Evolutionary conservation across 2,888 invertebrate genomes (phyloP).

Genomic region (Aricia artaxerxes): DNA sequence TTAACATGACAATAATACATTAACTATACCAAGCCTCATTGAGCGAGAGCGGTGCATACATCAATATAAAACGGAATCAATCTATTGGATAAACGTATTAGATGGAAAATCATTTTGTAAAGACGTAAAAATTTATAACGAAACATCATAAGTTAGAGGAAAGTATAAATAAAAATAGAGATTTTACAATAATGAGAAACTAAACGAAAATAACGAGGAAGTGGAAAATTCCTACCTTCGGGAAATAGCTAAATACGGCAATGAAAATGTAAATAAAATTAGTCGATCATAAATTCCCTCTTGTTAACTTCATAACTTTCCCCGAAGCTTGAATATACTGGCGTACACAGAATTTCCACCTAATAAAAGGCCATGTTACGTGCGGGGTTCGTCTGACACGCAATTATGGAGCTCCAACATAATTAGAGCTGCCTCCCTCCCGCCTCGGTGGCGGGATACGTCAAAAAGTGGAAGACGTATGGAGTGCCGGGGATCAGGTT

Average conservation of each 20-base stretch:
- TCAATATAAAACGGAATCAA: conserved; percentile 57
- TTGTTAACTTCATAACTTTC: conserved; percentile 61
- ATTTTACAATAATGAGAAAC: background rate
- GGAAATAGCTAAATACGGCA: conserved; percentile 17
- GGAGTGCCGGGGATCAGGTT: conserved; percentile 58
- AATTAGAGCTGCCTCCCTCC: conserved; percentile 59
- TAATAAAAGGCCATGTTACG: conserved; percentile 78
- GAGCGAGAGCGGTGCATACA: conserved; percentile 65
- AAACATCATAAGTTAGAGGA: background rate
- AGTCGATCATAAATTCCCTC: conserved; percentile 39
- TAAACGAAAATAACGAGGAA: background rate
- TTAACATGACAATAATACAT: conserved; percentile 72
- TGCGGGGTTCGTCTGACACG: conserved; percentile 76
- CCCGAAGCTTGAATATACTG: conserved; percentile 60
- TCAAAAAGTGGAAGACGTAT: conserved; percentile 57
- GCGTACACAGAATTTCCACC: conserved; percentile 77
- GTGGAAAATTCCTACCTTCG: background rate
- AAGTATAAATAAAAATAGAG: background rate
- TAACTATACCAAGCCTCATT: conserved; percentile 73
- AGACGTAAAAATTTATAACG: background rate
- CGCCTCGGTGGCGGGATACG: conserved; percentile 49
- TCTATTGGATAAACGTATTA: conserved; percentile 51
- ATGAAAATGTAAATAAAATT: conserved; percentile 31
- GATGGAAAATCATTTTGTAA: background rate
- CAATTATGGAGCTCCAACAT: conserved; percentile 70